Conservation (phyloP, 2,888 invertebrate species). For the Apocheima hispidaria region DNA sequence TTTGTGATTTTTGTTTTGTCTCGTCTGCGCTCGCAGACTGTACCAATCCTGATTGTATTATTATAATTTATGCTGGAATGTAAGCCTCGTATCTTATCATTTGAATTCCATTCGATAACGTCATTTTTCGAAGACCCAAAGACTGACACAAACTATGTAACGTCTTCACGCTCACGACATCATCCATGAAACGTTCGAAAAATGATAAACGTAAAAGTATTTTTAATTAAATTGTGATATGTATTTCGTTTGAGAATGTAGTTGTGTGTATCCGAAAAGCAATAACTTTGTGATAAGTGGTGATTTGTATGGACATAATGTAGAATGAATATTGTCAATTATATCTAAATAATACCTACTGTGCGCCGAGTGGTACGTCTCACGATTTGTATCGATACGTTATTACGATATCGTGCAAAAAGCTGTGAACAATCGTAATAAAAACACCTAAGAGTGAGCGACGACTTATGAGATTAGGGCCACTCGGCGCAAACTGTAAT, state of each 20-base stretch:
- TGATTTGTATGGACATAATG: conserved; percentile 67
- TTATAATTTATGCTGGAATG: conserved; percentile 85
- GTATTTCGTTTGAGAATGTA: conserved; percentile 73
- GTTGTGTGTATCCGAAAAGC: conserved; percentile 80
- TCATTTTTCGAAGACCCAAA: conserved; percentile 65
- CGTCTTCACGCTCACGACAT: conserved; percentile 58
- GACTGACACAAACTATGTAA: conserved; percentile 69
- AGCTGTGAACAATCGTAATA: too few relatives aligned
- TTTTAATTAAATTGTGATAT: conserved; percentile 81
- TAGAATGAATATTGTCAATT: conserved; percentile 79
- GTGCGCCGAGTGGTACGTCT: conserved; percentile 52
- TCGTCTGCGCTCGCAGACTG: conserved; percentile 51
- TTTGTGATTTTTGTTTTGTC: conserved; percentile 71
- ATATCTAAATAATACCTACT: conserved; percentile 53
- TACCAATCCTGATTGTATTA: conserved; percentile 67
- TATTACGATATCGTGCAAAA: too few relatives aligned
- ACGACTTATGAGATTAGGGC: conserved; percentile 16
- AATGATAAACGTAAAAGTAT: conserved; percentile 63
- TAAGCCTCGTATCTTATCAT: conserved; percentile 61
- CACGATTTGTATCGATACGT: conserved; percentile 46
- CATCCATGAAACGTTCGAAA: conserved; percentile 60
- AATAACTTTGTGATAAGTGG: conserved; percentile 83
- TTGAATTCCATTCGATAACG: conserved; percentile 62
- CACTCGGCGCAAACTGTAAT: conserved; percentile 35
- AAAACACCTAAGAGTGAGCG: neutral